Evolutionary conservation across 2,797 vertebrate genomes (phyloP).

Genomic region (Pteropus rufus): DNA sequence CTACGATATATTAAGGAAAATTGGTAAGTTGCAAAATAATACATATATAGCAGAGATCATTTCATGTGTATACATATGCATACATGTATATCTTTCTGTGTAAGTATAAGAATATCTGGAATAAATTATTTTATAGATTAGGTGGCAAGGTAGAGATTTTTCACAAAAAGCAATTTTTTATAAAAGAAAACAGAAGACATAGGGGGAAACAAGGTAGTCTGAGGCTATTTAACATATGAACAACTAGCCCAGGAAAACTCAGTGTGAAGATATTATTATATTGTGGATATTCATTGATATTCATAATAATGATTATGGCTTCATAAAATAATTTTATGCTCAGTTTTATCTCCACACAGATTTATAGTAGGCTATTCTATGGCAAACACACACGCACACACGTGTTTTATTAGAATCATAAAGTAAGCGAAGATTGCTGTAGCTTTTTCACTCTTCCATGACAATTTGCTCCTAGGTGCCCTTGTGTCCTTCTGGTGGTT

Average conservation of each 20-base stretch:
- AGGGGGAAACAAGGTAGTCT: background rate
- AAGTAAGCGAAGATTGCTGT: background rate
- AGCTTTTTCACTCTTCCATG: background rate
- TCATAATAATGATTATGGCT: background rate
- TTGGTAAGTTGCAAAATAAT: background rate
- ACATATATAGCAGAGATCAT: background rate
- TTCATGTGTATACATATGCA: background rate
- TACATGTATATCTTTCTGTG: background rate
- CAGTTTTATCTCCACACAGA: background rate
- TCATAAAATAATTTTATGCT: slow-evolving; percentile 22
- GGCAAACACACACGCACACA: background rate
- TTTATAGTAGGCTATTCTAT: background rate
- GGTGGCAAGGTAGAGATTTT: background rate
- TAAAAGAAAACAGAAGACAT: background rate
- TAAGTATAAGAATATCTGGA: background rate
- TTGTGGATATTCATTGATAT: background rate
- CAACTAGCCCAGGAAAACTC: background rate
- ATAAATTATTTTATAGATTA: background rate
- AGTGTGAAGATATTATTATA: background rate
- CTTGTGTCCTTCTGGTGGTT: background rate
- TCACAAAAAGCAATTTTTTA: background rate
- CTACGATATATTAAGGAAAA: background rate
- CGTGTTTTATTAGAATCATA: background rate
- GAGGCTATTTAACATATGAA: background rate
- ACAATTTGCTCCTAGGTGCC: background rate